A percentile compares a stretch with the other conserved stretches of the same genome.
Evolutionary conservation across 2,113 vertebrate species (phyloP).

Genomic region (Gopherus flavomarginatus): DNA sequence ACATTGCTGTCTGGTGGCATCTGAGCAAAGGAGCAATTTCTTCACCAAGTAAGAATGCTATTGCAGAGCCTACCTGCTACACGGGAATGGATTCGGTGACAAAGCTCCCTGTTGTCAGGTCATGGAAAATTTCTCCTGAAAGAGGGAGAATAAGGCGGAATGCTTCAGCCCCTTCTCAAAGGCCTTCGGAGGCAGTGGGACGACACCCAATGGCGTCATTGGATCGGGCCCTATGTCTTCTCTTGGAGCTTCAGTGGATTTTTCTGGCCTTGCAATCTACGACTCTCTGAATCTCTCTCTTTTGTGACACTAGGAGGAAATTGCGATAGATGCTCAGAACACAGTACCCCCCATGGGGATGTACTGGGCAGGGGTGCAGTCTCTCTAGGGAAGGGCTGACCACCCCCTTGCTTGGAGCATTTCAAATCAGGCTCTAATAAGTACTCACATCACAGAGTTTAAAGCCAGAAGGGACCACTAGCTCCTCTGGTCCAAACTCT

Average conservation of each 20-base stretch:
- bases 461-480: not conserved
- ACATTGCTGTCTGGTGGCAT: not conserved
- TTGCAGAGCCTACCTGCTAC: not conserved
- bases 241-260: rapidly evolving
- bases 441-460: not conserved
- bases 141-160: not conserved
- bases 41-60: not conserved
- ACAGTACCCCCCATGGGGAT: not conserved
- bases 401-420: not conserved
- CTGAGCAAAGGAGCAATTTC: not conserved
- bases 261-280: not conserved
- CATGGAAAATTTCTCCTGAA: too few relatives aligned
- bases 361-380: not conserved
- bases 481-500: too few relatives aligned
- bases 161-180: not conserved
- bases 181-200: not conserved
- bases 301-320: too few relatives aligned
- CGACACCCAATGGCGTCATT: not conserved
- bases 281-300: not conserved
- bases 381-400: not conserved
- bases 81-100: not conserved
- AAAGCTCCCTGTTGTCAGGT: not conserved
- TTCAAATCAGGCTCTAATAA: not conserved
- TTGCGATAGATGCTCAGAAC: too few relatives aligned
- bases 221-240: rapidly evolving